A percentile compares a stretch with the other conserved stretches of the same genome.
Conservation (phyloP, 2,797 vertebrate species). For the Sebastes kiyomatsui region DNA sequence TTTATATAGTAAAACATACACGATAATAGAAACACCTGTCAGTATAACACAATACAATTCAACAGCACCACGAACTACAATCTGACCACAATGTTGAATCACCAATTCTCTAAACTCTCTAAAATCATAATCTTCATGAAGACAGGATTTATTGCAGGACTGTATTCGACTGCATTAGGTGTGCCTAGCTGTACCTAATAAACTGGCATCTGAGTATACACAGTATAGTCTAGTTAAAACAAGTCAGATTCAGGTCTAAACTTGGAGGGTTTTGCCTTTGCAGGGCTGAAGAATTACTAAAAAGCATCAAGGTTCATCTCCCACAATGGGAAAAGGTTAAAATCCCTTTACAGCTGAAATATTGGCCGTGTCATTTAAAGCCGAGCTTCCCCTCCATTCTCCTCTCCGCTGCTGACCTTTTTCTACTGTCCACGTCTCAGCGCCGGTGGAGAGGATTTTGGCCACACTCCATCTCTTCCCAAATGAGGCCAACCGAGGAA, state of each 20-base stretch:
- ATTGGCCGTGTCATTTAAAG: conserved; percentile 53
- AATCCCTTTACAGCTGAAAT: conserved; percentile 58
- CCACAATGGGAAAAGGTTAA: conserved; percentile 49
- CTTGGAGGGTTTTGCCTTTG: neutral
- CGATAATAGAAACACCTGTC: neutral
- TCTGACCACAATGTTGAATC: too few relatives aligned
- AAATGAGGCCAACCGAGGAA: conserved; percentile 75
- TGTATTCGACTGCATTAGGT: neutral
- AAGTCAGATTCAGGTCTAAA: neutral
- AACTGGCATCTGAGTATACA: neutral
- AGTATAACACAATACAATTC: neutral
- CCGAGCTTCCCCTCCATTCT: conserved; percentile 26
- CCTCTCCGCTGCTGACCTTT: conserved; percentile 63
- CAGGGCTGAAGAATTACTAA: neutral
- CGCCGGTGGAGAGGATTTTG: conserved; percentile 49
- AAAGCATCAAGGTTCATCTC: conserved; percentile 37
- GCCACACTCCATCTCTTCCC: conserved; percentile 74
- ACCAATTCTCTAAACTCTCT: too few relatives aligned
- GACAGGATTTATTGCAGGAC: neutral
- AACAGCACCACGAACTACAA: neutral
- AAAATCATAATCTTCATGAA: neutral
- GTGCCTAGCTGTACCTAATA: neutral
- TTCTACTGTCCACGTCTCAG: conserved; percentile 58
- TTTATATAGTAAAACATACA: neutral
- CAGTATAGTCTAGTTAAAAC: neutral